phyloP scores from a whole-genome alignment of 2,888 invertebrate species.

The Euclidia mi region DNA sequence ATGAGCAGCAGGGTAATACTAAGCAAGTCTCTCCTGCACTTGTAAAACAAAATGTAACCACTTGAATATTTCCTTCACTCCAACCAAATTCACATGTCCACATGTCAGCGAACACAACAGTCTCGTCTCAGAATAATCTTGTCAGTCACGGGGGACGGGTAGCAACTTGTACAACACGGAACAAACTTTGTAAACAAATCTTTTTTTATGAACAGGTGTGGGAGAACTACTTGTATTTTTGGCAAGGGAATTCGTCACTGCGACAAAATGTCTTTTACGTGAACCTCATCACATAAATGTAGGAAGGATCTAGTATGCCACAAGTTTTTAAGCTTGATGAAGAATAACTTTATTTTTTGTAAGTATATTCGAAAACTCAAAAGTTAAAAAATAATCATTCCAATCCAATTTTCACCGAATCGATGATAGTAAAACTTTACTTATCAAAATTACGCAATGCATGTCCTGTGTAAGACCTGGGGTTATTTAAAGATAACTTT shows the following conservation, averaged over 20 bases:
- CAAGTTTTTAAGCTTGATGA: slow-evolving; percentile 15
- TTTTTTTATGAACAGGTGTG: slow-evolving; percentile 21
- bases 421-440: background rate
- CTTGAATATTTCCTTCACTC: background rate
- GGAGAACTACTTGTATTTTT: slow-evolving; percentile 29
- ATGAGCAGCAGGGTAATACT: too few species aligned
- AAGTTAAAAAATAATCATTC: background rate
- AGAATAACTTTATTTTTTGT: background rate
- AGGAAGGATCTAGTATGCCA: slow-evolving; percentile 10
- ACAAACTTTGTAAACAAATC: slow-evolving; percentile 20
- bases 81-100: background rate
- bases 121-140: slow-evolving; percentile 7
- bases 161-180: slow-evolving; percentile 14
- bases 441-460: background rate
- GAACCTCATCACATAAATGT: slow-evolving; percentile 27
- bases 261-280: slow-evolving; percentile 26
- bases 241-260: slow-evolving; percentile 21
- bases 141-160: slow-evolving; percentile 8
- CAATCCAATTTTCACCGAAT: background rate
- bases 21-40: too few species aligned
- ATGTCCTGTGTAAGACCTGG: too few species aligned
- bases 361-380: background rate
- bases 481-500: too few species aligned
- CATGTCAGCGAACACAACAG: slow-evolving; percentile 1
- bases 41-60: too few species aligned